Percentiles rank a stretch among this genome's conserved stretches.
Evolutionary conservation across 2,113 vertebrate species (phyloP).

Genomic region (Tonatia bakeri): DNA sequence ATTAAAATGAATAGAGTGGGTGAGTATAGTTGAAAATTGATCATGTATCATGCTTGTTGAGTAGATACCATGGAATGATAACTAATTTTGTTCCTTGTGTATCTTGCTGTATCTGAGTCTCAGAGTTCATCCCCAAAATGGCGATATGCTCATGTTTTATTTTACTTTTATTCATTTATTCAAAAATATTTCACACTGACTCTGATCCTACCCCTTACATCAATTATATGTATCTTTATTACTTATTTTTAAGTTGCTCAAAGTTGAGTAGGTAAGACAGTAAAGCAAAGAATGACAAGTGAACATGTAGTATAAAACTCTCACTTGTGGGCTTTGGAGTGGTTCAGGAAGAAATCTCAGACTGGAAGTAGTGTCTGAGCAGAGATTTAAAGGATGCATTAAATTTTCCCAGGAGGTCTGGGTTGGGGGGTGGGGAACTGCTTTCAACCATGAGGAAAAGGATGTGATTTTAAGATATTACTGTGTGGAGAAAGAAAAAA

Average conservation of each 20-base stretch:
- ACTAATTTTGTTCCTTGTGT: neutral
- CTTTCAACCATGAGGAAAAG: neutral
- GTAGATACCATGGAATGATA: neutral
- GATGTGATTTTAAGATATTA: neutral
- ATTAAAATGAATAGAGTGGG: neutral
- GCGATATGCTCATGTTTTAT: neutral
- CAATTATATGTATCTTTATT: neutral
- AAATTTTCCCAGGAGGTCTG: neutral
- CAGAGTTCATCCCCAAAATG: neutral
- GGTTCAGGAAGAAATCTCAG: neutral
- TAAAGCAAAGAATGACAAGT: neutral
- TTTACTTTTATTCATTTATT: conserved; percentile 1
- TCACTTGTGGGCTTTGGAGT: neutral
- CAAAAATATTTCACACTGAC: neutral
- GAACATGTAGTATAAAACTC: neutral
- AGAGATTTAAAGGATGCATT: neutral
- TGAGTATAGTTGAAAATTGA: neutral
- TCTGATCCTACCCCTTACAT: neutral
- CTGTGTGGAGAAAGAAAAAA: neutral
- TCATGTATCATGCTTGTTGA: neutral
- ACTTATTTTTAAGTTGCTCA: neutral
- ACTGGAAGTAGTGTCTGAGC: neutral
- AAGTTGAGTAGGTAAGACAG: neutral
- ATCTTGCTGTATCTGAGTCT: neutral
- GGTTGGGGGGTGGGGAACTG: neutral